These are phyloP conservation scores for Dioctria rufipes DNA, from an alignment of 2,888 invertebrate genomes.

Conservation along the genomic window DNA sequence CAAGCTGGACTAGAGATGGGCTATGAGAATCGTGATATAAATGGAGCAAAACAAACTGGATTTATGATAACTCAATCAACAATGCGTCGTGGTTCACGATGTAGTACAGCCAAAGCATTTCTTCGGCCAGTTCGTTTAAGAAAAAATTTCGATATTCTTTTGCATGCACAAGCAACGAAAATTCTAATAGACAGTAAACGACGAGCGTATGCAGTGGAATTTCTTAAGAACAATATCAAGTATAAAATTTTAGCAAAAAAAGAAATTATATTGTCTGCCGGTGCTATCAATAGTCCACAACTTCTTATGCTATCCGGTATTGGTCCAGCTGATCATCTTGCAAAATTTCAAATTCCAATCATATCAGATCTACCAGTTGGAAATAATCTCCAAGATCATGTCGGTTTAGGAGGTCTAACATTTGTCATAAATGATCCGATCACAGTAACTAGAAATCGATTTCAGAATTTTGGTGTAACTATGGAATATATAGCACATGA, in stretches of 20 bases:
- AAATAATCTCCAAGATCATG: slow-evolving; percentile 89
- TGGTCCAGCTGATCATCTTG: slow-evolving; percentile 84
- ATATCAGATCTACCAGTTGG: slow-evolving; percentile 85
- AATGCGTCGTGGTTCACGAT: slow-evolving; percentile 85
- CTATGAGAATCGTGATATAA: slow-evolving; percentile 85
- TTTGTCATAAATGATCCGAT: slow-evolving; percentile 87
- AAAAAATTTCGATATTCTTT: slow-evolving; percentile 84
- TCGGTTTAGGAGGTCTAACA: slow-evolving; percentile 87
- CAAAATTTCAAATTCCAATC: slow-evolving; percentile 81
- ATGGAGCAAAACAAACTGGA: slow-evolving; percentile 87
- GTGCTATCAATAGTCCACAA: slow-evolving; percentile 91
- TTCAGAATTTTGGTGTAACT: slow-evolving; percentile 82
- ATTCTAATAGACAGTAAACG: slow-evolving; percentile 82
- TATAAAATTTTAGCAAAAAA: slow-evolving; percentile 81
- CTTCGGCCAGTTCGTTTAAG: slow-evolving; percentile 85
- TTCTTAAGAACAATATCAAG: slow-evolving; percentile 77
- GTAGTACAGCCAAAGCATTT: slow-evolving; percentile 91
- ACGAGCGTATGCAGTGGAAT: slow-evolving; percentile 84
- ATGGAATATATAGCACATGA: slow-evolving; percentile 87
- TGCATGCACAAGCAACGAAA: slow-evolving; percentile 82
- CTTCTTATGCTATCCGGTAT: slow-evolving; percentile 93
- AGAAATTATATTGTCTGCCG: slow-evolving; percentile 89
- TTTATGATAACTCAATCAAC: slow-evolving; percentile 92
- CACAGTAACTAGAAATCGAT: slow-evolving; percentile 83
- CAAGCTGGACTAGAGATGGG: slow-evolving; percentile 88